Conservation (phyloP, 2,113 vertebrate species). For the Paradoxurus hermaphroditus region DNA sequence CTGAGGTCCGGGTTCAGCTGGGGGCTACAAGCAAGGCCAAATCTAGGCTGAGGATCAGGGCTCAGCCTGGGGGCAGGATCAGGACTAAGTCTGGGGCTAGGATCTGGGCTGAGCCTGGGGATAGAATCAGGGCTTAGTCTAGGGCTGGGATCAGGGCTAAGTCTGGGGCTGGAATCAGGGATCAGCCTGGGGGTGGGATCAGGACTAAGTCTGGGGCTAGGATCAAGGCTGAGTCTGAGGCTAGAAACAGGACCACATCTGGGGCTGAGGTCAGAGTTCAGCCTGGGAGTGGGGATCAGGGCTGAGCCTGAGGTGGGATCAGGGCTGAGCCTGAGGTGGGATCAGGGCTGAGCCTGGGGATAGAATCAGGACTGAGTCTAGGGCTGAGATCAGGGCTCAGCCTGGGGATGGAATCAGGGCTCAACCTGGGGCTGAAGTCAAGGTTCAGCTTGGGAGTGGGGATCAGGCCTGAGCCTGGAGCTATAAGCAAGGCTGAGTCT, state of each 20-base stretch:
- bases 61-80: too few species aligned
- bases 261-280: not conserved
- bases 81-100: not conserved
- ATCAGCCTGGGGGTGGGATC: not conserved
- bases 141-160: not conserved
- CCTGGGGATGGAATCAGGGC: not conserved
- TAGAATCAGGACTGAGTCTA: not conserved
- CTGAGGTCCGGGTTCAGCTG: too few species aligned
- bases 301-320: not conserved
- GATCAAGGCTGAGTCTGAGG: not conserved
- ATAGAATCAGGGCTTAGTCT: not conserved
- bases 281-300: not conserved
- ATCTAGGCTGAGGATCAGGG: too few species aligned
- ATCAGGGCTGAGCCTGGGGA: not conserved
- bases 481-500: too few species aligned
- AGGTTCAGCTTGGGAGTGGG: not conserved
- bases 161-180: not conserved
- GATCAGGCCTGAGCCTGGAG: not conserved
- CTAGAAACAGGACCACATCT: too few species aligned
- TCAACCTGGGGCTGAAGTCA: not conserved
- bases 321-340: not conserved
- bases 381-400: not conserved
- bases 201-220: too few species aligned
- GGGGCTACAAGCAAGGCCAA: too few species aligned
- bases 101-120: not conserved